Conservation (phyloP, 2,797 vertebrate species). For the Cryptoblepharus egeriae region DNA sequence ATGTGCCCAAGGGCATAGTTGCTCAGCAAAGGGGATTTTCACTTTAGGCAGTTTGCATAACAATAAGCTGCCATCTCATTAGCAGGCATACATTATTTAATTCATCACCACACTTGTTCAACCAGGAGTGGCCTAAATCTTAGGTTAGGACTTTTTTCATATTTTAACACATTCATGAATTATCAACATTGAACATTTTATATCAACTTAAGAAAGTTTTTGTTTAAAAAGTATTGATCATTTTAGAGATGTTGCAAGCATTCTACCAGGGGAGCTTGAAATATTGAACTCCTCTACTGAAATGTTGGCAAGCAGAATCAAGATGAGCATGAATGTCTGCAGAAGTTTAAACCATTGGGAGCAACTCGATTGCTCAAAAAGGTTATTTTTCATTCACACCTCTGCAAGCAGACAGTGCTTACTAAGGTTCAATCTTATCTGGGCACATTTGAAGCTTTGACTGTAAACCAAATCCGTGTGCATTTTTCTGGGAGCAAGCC, state of each 20-base stretch:
- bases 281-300: no score
- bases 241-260: no score
- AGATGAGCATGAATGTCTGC: neutral
- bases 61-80: conserved; percentile 68
- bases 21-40: conserved; percentile 56
- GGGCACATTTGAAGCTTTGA: no score
- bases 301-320: neutral
- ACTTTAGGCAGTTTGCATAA: conserved; percentile 63
- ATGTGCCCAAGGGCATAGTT: conserved; percentile 66
- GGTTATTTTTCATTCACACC: no score
- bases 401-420: no score
- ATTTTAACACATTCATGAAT: conserved; percentile 36
- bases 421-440: no score
- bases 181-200: conserved; percentile 6
- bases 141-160: conserved; percentile 35
- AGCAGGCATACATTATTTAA: conserved; percentile 68
- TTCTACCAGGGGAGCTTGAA: no score
- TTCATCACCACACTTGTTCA: conserved; percentile 64
- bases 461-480: no score
- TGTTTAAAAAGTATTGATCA: no score
- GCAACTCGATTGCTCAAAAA: no score
- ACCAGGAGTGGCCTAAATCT: conserved; percentile 57
- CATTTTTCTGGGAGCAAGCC: no score
- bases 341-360: no score
- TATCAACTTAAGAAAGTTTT: conserved; percentile 15